These are phyloP conservation scores for Pantherophis alleghaniensis DNA, from an alignment of 2,797 vertebrate genomes.

Conservation along the genomic window DNA sequence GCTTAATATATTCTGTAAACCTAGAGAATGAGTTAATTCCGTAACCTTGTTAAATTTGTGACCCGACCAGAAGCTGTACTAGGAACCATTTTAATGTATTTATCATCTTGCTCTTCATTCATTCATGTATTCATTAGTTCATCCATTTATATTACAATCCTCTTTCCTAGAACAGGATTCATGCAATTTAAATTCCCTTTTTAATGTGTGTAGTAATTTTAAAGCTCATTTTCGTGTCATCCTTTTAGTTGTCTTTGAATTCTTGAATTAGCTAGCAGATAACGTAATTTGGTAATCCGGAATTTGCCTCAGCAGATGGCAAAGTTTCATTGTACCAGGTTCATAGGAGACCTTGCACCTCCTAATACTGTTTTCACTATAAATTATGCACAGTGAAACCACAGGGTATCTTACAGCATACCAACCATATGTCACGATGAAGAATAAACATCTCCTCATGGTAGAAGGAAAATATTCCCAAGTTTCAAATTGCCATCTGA, in stretches of 20 bases:
- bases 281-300: constrained; percentile 14
- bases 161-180: not conserved
- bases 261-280: constrained; percentile 10
- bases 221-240: not conserved
- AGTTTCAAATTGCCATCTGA: not conserved
- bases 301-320: constrained; percentile 46
- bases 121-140: not conserved
- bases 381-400: constrained; percentile 8
- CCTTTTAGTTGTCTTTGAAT: not conserved
- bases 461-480: constrained; percentile 22
- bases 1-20: not conserved
- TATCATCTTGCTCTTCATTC: not conserved
- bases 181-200: not conserved
- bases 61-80: not conserved
- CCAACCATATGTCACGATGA: constrained; percentile 30
- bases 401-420: constrained; percentile 14
- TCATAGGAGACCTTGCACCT: constrained; percentile 36
- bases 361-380: constrained; percentile 12
- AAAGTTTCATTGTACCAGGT: constrained; percentile 25
- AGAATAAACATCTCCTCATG: constrained; percentile 6
- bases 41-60: not conserved
- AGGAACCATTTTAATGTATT: not conserved
- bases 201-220: not conserved
- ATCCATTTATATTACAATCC: not conserved
- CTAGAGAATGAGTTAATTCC: not conserved